phyloP scores from a whole-genome alignment of 2,113 vertebrate species.

The Numida meleagris region DNA sequence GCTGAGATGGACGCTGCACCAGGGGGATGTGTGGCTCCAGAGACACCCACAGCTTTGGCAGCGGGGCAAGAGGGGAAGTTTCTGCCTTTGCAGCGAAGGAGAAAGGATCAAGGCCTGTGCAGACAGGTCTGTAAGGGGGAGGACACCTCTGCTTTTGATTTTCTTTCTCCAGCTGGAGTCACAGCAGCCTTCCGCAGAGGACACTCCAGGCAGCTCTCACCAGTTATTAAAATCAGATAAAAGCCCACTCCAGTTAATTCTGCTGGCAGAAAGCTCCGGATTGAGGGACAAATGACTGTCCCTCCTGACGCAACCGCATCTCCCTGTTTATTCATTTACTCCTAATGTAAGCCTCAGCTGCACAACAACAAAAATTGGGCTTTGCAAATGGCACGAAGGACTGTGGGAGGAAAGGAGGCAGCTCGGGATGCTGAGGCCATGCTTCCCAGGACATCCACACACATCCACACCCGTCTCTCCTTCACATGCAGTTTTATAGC shows the following conservation, averaged over 20 bases:
- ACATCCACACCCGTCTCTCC: neutral
- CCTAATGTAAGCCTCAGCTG: accelerated
- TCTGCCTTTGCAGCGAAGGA: neutral
- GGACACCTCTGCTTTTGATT: neutral
- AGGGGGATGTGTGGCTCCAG: too few species aligned
- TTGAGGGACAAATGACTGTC: neutral
- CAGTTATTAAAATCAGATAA: conserved; percentile 40
- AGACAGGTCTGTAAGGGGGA: neutral
- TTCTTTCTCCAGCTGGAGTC: conserved; percentile 33
- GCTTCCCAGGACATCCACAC: neutral
- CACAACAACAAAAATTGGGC: neutral
- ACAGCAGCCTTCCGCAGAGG: neutral
- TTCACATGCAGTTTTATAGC: conserved; percentile 1
- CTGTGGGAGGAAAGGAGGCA: accelerated
- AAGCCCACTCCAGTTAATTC: conserved; percentile 22
- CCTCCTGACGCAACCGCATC: neutral
- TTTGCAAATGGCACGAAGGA: neutral
- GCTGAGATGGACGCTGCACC: neutral
- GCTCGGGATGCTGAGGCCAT: neutral
- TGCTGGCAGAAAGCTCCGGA: neutral
- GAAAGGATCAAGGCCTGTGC: neutral
- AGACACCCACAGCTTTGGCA: neutral
- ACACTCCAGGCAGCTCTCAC: conserved; percentile 39
- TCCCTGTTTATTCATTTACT: conserved; percentile 1
- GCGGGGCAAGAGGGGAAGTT: accelerated